Percentiles rank a stretch among this genome's conserved stretches.
Evolutionary conservation across 1,140 invertebrate species (phyloP).

Genomic region (Dryas iulia): DNA sequence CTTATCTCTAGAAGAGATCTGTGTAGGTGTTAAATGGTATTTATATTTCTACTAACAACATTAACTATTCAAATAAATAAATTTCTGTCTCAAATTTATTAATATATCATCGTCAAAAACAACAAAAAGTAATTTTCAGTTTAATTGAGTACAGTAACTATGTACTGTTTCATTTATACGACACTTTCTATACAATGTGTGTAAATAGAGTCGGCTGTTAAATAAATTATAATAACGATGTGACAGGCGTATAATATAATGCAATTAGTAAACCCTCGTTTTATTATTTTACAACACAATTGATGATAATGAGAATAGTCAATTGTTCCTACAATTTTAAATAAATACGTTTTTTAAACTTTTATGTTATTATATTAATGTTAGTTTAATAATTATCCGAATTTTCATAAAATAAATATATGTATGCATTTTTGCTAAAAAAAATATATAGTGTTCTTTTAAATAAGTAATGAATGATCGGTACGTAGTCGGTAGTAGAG

Average conservation of each 20-base stretch:
- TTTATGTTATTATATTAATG: neutral
- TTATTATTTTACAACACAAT: neutral
- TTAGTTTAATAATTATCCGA: neutral
- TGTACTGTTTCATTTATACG: neutral
- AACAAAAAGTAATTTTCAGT: too few species aligned
- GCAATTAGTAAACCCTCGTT: neutral
- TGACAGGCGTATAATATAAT: neutral
- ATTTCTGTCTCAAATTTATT: too few species aligned
- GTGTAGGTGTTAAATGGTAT: too few species aligned
- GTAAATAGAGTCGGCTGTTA: neutral
- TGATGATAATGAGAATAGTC: neutral
- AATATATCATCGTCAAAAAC: too few species aligned
- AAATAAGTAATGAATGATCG: constrained; percentile 1
- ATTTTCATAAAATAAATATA: neutral
- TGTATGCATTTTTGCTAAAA: neutral
- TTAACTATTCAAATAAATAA: too few species aligned
- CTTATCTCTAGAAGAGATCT: too few species aligned
- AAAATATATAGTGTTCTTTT: neutral
- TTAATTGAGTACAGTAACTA: neutral
- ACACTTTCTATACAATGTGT: neutral
- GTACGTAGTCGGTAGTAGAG: neutral
- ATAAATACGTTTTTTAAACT: too few species aligned
- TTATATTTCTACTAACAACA: too few species aligned
- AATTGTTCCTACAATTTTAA: neutral
- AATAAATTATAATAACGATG: neutral